Evolutionary conservation across 1,140 invertebrate genomes (phyloP), one percentile per base, ranked within the genome.

Genomic region (Branchinecta lynchi): DNA sequence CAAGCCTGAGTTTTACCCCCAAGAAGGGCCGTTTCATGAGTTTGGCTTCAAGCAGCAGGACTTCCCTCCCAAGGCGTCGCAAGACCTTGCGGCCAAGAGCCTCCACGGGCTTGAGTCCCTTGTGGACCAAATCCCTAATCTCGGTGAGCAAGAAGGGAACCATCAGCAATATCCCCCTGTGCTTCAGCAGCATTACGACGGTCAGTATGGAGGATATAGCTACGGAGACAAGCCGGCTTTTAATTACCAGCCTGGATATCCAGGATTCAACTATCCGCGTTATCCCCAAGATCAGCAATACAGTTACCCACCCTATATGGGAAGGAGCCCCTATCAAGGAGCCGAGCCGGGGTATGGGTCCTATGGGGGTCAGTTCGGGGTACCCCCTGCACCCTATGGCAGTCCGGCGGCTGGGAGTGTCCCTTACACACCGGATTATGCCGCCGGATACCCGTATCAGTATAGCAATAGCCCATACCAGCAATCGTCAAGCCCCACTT

Each of bases 111-210:
- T 93, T 7, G 90, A 93, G 78, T 92, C 89, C 17, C 79, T 93
- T 9, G 90, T 93, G 21, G 90, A 93, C 80, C 90, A 93, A 81
- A 93, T 93, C 77, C 90, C 90, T 8, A 89, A 88, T 73, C 89
- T 92, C 77, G 85, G 86, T 65, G 89, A 90, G 70, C 84, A 81
- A 43, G 84, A 82, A 15, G 51, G 12, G 17, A 60, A 60, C 6
- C 51, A 60, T 60, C 51, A 60, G 17, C 17, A 60, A 15, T 20
- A 12, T 12, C 51, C 51, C 12, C 12, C 12, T 60, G 17, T 20
- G 17, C 51, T 60, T 60, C 51, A 60, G 12, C 51, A 60, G 17
- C 32, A 32, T 32, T 60, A 60, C 51, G 51, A 60, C 12, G 51
- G 12, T 2, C 51, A 60, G 6, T 60, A 60, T 20, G 51, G 51